Base-by-base conservation (phyloP, 2,888 invertebrate genomes). In the Netelia melanura region DNA sequence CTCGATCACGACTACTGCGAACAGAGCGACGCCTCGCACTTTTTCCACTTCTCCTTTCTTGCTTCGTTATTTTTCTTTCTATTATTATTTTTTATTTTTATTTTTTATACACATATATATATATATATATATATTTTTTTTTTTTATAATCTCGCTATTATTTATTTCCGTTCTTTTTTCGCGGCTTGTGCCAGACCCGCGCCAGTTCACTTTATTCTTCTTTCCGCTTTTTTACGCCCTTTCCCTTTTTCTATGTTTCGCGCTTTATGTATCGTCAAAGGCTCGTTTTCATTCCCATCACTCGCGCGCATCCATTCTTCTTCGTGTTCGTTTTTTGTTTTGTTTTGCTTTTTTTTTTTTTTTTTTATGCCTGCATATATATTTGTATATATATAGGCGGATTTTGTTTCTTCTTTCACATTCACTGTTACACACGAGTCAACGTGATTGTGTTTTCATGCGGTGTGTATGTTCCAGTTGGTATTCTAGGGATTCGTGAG, bases 351-450 rank as follows among this genome's bases (percentile, higher is more conserved):
- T 65, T 11, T 0, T 1, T 21, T 21, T 21, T 58, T 21, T 58
- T 8, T 56, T 43, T 67, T 23, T 67, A 48, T 11, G 21, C 14
- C 44, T 43, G 30, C 5, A 3, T 30, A 30, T 30, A 6, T 38
- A 3, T 38, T 5, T 38, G 23, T 44, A 21, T 1, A 21, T 1
- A 21, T 3, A 25, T 62, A 48, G 23, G 21, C 54, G 43, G n/a
- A 23, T 21, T 17, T 48, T 25, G 6, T 58, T 70, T 62, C 14
- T 23, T 17, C 30, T 70, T 61, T 30, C 78, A 68, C 68, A 70
- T 62, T n/a, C 52, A 11, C 30, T 3, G 21, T 17, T 17, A 48
- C 44, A 64, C 17, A 64, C 38, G 62, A 38, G 30, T 64, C 14
- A 11, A 6, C 6, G 38, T 64, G 62, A 64, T 64, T 64, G 30